These are phyloP conservation scores for Phalera bucephala DNA, from an alignment of 2,888 invertebrate genomes.

Conservation along the genomic window DNA sequence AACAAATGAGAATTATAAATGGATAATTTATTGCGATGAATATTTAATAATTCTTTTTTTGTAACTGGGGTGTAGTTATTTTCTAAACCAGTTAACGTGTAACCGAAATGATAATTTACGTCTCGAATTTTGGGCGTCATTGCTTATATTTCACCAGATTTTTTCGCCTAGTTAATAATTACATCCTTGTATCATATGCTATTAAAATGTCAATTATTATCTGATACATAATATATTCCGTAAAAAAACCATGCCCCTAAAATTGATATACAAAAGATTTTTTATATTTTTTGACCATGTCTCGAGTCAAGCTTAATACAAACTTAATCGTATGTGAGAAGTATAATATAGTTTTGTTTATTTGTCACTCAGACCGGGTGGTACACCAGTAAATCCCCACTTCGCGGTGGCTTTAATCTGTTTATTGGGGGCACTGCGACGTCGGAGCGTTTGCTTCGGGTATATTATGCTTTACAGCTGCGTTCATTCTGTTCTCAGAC, in stretches of 20 bases:
- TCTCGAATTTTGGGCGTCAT: not conserved
- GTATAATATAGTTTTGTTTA: conserved; percentile 77
- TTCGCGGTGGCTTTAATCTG: conserved; percentile 35
- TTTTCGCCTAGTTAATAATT: conserved; percentile 34
- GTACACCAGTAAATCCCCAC: conserved; percentile 21
- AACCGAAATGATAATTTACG: conserved; percentile 7
- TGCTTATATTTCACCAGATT: not conserved
- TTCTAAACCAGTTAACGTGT: conserved; percentile 35
- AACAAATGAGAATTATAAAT: conserved; percentile 67
- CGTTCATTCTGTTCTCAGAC: conserved; percentile 30
- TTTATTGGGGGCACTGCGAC: conserved; percentile 29
- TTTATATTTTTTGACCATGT: conserved; percentile 6
- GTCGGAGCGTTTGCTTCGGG: conserved; percentile 20
- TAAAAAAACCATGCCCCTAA: conserved; percentile 23
- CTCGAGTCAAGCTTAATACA: conserved; percentile 12
- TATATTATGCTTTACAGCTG: conserved; percentile 7
- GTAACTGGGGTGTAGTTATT: conserved; percentile 50
- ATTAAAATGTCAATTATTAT: conserved; percentile 66
- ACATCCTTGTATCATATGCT: conserved; percentile 40
- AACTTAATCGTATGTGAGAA: conserved; percentile 32
- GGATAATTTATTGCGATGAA: conserved; percentile 64
- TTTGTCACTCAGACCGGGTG: conserved; percentile 28
- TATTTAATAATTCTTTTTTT: conserved; percentile 55
- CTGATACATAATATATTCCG: conserved; percentile 35
- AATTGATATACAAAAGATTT: conserved; percentile 10